Evolutionary conservation across 2,113 vertebrate genomes (phyloP).

Genomic region (Petroica traversi): DNA sequence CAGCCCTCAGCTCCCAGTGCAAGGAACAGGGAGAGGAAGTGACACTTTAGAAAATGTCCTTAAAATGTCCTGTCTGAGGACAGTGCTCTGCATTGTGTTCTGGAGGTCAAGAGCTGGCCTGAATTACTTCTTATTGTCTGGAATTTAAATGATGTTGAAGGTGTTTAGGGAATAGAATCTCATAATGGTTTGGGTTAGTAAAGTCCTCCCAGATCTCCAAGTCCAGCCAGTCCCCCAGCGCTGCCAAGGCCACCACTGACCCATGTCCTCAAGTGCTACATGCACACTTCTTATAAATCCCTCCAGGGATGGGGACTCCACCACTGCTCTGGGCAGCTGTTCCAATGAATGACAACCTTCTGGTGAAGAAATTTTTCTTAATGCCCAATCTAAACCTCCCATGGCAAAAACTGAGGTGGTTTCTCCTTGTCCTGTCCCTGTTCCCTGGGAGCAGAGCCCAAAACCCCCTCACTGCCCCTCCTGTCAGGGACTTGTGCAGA

Average conservation of each 20-base stretch:
- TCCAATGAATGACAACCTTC: fast-evolving
- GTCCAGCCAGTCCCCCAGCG: neutral
- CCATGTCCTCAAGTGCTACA: neutral
- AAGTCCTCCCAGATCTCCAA: neutral
- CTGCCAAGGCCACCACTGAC: neutral
- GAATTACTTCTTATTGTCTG: neutral
- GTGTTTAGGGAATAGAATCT: neutral
- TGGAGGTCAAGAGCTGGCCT: neutral
- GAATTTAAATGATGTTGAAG: neutral
- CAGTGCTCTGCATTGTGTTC: neutral
- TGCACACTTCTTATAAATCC: neutral
- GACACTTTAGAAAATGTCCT: neutral
- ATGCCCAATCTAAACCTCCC: neutral
- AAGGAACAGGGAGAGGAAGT: neutral
- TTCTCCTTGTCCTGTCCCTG: neutral
- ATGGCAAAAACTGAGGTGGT: fast-evolving
- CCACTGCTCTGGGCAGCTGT: neutral
- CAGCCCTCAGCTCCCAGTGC: neutral
- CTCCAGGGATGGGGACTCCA: neutral
- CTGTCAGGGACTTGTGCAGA: neutral
- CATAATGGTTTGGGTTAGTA: neutral
- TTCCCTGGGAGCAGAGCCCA: neutral
- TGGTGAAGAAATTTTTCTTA: neutral
- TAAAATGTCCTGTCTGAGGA: neutral
- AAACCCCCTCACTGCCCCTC: fast-evolving